Base-by-base conservation (phyloP, 2,888 invertebrate species). In the Cybosia mesomella region DNA sequence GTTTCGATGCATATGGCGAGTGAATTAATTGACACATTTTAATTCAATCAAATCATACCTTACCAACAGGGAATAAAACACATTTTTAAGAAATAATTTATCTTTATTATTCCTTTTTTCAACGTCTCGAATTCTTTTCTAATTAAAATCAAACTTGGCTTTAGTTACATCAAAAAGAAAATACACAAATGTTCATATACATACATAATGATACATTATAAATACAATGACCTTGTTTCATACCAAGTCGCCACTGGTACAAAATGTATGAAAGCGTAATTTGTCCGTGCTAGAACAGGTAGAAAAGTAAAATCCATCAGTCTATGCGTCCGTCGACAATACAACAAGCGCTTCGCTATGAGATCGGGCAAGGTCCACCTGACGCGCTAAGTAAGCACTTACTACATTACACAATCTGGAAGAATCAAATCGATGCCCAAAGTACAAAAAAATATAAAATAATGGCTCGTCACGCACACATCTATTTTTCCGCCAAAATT, bases 91-190 rank as follows among this genome's bases (percentile, higher is more conserved):
- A 95, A 95, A 94, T 94, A 94, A 94, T 94, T 93, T 91, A 88
- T 91, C 87, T 94, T 94, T 94, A 92, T 93, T 93, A 92, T 92
- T 92, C 91, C 92, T 91, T 93, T 92, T 92, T 82, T 92, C 81
- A 92, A 92, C 88, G 90, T 94, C 92, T 93, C 91, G 90, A 93
- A 91, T 91, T 94, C 91, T 92, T 92, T 91, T 91, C 93, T 94
- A 94, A 93, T 91, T 92, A 91, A 91, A 94, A 94, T 92, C 92
- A 94, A 94, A 93, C 91, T 93, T 94, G 89, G 92, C 91, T 93
- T 93, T 93, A 92, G 91, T 92, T 93, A 95, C 94, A 94, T 92
- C 87, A 91, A 94, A 94, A 92, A 58, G 34, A 58, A 93, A 94
- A 92, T 94, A 95, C 93, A 94, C 92, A 93, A 93, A 92, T 92